A percentile compares a stretch with the other conserved stretches of the same genome.
Conservation (phyloP, 1,140 invertebrate species). For the Wasmannia auropunctata region DNA sequence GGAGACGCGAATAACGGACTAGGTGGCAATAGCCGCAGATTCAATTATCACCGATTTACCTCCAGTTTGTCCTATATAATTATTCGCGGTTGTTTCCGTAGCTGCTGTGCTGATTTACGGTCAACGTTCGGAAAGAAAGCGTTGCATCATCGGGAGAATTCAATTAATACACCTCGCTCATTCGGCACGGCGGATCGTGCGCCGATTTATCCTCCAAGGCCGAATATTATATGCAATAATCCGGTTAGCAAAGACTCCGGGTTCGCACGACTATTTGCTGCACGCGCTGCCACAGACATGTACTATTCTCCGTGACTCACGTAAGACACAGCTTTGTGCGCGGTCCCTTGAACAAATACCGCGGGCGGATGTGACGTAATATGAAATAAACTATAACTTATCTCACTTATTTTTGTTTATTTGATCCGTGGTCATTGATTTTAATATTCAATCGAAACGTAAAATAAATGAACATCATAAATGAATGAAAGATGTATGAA, state of each 20-base stretch:
- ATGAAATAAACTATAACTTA: conserved; percentile 25
- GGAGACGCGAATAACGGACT: conserved; percentile 35
- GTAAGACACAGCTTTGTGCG: conserved; percentile 30
- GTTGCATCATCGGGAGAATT: conserved; percentile 13
- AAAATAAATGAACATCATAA: background rate
- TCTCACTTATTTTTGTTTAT: background rate
- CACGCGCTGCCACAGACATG: conserved; percentile 36
- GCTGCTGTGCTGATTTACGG: background rate
- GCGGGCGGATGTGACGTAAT: background rate
- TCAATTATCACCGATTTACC: conserved; percentile 42
- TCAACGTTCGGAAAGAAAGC: conserved; percentile 35
- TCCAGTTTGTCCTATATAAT: conserved; percentile 38
- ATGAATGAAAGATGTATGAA: background rate
- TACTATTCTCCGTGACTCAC: conserved; percentile 45
- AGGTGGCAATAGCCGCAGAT: conserved; percentile 28
- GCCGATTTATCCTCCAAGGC: conserved; percentile 37
- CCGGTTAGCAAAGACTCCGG: conserved; percentile 40
- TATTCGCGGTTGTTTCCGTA: conserved; percentile 11
- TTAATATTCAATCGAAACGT: background rate
- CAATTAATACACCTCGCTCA: conserved; percentile 29
- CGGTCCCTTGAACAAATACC: background rate
- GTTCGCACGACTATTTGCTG: conserved; percentile 44
- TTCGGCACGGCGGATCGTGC: conserved; percentile 19
- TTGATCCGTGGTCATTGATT: background rate
- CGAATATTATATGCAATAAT: conserved; percentile 55